Percentiles rank a stretch among this genome's conserved stretches.
Conservation (phyloP, 2,113 vertebrate genomes). For the Grantiella picta region DNA sequence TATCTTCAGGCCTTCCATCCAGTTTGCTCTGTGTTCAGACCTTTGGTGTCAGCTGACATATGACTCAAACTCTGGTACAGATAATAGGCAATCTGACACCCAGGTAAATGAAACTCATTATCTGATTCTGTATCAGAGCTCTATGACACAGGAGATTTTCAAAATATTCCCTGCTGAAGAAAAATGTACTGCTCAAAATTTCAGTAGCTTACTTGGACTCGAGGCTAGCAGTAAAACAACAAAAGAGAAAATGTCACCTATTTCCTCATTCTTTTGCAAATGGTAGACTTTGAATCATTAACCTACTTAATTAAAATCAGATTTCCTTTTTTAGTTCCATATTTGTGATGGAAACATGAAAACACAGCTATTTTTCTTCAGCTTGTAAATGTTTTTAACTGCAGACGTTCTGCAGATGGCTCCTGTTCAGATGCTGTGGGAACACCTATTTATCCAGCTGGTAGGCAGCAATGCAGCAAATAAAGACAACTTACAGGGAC, state of each 20-base stretch:
- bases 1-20: not conserved
- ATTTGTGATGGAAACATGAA: not conserved
- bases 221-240: not conserved
- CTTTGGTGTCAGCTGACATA: not conserved
- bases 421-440: not conserved
- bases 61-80: not conserved
- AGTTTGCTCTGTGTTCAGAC: not conserved
- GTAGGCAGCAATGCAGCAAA: not conserved
- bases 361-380: not conserved
- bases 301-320: not conserved
- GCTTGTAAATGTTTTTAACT: not conserved
- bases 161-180: not conserved
- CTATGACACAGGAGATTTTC: not conserved
- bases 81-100: slow-evolving; percentile 3
- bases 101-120: slow-evolving; percentile 11
- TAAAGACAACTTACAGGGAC: not conserved
- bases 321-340: not conserved
- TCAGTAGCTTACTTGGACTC: not conserved
- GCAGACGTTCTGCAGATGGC: not conserved
- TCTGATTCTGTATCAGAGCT: not conserved
- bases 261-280: not conserved
- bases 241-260: not conserved
- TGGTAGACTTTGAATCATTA: not conserved
- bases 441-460: not conserved
- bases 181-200: not conserved